phyloP scores from a whole-genome alignment of 2,888 invertebrate species.

The Scaeva pyrastri region DNA sequence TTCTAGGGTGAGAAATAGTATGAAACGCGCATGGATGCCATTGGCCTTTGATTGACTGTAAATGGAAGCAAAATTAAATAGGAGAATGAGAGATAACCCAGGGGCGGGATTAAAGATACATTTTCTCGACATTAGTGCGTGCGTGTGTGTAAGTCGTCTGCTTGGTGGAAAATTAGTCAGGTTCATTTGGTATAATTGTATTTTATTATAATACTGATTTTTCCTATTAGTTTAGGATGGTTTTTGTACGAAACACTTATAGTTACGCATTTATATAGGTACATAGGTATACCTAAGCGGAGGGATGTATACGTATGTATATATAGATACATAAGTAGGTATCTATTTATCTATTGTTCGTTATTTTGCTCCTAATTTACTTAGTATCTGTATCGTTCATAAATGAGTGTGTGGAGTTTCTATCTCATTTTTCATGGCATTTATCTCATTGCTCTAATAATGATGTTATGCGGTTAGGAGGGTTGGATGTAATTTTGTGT shows the following conservation, averaged over 20 bases:
- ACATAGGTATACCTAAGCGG: background rate
- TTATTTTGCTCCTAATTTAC: constrained; percentile 68
- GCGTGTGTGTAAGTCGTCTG: background rate
- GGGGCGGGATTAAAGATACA: constrained; percentile 62
- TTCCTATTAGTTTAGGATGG: constrained; percentile 67
- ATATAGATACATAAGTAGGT: constrained; percentile 69
- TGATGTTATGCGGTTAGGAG: constrained; percentile 70
- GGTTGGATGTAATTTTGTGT: constrained; percentile 58
- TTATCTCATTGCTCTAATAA: constrained; percentile 76
- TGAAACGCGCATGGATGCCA: constrained; percentile 63
- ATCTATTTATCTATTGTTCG: constrained; percentile 75
- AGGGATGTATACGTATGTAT: constrained; percentile 56
- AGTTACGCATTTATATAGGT: background rate
- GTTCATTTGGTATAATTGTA: constrained; percentile 78
- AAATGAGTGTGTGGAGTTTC: constrained; percentile 50
- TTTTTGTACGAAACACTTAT: constrained; percentile 35
- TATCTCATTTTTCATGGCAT: constrained; percentile 74
- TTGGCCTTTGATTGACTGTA: constrained; percentile 70
- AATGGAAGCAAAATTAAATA: constrained; percentile 64
- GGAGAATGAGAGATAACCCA: constrained; percentile 39
- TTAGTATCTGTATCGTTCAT: constrained; percentile 1
- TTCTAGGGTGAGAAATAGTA: constrained; percentile 59
- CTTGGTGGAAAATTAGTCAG: constrained; percentile 68
- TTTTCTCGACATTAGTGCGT: background rate
- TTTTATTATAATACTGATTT: constrained; percentile 77